Base-by-base conservation (phyloP, 2,888 invertebrate genomes). In the Heliconius ismenius region DNA sequence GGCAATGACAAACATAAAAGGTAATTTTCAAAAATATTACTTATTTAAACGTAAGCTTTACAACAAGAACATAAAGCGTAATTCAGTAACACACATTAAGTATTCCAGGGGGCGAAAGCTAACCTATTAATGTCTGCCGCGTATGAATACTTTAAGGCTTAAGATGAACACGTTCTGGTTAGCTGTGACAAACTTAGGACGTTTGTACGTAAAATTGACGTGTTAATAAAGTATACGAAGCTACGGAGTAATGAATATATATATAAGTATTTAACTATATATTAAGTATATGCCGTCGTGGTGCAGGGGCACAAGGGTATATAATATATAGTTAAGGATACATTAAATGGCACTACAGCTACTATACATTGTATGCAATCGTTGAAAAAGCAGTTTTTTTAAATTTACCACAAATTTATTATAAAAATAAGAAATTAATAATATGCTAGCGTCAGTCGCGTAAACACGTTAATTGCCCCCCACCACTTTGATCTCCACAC, bases 101-200 rank as follows among this genome's bases (percentile, higher is more conserved):
- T 60, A 62, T 62, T 62, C 36, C 36, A 15, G 21, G 60, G 62
- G 26, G 63, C 32, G 24, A 24, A 24, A 63, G 63, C 49, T 69
- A 49, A 43, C 63, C 69, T 69, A 75, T 75, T 43, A 75, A 75
- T 49, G 63, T 69, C 63, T 75, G 49, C 60, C 75, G 69, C 62
- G 62, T 49, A 75, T 69, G 75, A 75, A 75, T 75, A 75, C 62
- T 75, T 69, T 49, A 75, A 49, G 36, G 7, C 18, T 69, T 26
- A 74, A 74, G 62, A 54, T 69, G 28, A 63, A 32, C 62, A 62
- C 49, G 36, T 32, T 49, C 69, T 32, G 43, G 69, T 7, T 32
- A 15, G 62, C 60, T 69, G 32, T 60, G 62, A 62, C 69, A 75
- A 70, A 39, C 60, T n/a, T 65, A 65, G 64, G 32, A 73, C 28